These are phyloP conservation scores for Heteractis magnifica DNA, from an alignment of 92 coral and sea anemone genomes.

Conservation along the genomic window DNA sequence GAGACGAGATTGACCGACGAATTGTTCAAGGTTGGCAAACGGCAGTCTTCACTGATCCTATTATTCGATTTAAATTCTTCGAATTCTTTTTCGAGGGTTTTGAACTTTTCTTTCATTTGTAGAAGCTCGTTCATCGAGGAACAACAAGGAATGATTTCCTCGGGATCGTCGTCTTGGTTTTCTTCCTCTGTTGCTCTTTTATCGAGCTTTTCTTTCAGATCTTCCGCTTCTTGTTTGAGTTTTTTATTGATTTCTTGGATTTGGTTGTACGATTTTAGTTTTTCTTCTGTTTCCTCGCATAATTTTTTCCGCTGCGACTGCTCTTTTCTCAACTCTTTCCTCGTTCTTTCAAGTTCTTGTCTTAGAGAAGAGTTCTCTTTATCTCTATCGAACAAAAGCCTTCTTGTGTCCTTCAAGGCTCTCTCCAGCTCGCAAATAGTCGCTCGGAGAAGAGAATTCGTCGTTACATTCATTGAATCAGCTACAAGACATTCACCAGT, in stretches of 20 bases:
- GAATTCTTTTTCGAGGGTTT: slow-evolving; percentile 63
- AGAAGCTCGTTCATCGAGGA: slow-evolving; percentile 92
- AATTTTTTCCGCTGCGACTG: slow-evolving; percentile 66
- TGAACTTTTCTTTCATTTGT: slow-evolving; percentile 69
- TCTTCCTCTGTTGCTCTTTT: slow-evolving; percentile 43
- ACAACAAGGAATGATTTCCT: slow-evolving; percentile 87
- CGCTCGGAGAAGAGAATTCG: slow-evolving; percentile 82
- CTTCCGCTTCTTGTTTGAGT: slow-evolving; percentile 52
- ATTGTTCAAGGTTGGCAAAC: slow-evolving; percentile 23
- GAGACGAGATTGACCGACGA: slow-evolving; percentile 22
- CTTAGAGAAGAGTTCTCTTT: slow-evolving; percentile 70
- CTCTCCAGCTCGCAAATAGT: slow-evolving; percentile 92
- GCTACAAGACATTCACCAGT: slow-evolving; percentile 38
- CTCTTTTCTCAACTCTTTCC: slow-evolving; percentile 88
- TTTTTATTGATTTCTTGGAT: slow-evolving; percentile 57
- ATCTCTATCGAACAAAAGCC: slow-evolving; percentile 80
- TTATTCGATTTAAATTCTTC: slow-evolving; percentile 72
- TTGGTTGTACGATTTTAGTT: slow-evolving; percentile 53
- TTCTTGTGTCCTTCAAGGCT: slow-evolving; percentile 83
- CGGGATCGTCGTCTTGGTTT: slow-evolving; percentile 57
- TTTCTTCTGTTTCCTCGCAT: slow-evolving; percentile 42
- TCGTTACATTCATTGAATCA: slow-evolving; percentile 66
- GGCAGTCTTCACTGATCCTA: slow-evolving; percentile 39
- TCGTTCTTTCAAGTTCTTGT: slow-evolving; percentile 74
- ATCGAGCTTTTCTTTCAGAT: slow-evolving; percentile 56